A percentile compares a stretch with the other conserved stretches of the same genome.
Evolutionary conservation across 1,140 invertebrate genomes (phyloP).

Genomic region (Kradibia gibbosae): DNA sequence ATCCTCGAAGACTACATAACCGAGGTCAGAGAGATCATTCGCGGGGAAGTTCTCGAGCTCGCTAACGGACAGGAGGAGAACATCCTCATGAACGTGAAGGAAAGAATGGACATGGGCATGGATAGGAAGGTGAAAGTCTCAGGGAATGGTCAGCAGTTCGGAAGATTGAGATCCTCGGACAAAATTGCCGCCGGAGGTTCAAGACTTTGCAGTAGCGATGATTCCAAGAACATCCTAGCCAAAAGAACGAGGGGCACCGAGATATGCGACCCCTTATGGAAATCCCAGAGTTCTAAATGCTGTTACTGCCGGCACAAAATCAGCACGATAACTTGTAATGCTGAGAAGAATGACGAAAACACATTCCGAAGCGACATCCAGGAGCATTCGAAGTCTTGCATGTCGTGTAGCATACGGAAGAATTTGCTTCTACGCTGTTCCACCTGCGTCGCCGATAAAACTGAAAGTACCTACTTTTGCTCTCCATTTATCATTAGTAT

Average conservation of each 20-base stretch:
- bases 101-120: constrained; percentile 21
- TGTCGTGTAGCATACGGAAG: background rate
- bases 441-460: background rate
- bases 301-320: background rate
- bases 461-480: background rate
- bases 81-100: constrained; percentile 22
- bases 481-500: no score
- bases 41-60: constrained; percentile 20
- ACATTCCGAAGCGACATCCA: no score
- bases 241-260: background rate
- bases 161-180: background rate
- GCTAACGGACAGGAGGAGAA: constrained; percentile 53
- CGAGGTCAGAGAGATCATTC: constrained; percentile 41
- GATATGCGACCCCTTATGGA: no score
- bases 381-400: background rate
- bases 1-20: constrained; percentile 43
- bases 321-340: no score
- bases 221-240: background rate
- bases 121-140: background rate
- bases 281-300: background rate
- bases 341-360: no score
- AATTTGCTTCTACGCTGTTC: background rate
- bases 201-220: background rate
- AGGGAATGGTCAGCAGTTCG: background rate
- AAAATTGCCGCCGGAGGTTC: constrained; percentile 7